Evolutionary conservation across 2,797 vertebrate genomes (phyloP), one percentile per base, ranked within the genome.

Genomic region (Argya squamiceps): DNA sequence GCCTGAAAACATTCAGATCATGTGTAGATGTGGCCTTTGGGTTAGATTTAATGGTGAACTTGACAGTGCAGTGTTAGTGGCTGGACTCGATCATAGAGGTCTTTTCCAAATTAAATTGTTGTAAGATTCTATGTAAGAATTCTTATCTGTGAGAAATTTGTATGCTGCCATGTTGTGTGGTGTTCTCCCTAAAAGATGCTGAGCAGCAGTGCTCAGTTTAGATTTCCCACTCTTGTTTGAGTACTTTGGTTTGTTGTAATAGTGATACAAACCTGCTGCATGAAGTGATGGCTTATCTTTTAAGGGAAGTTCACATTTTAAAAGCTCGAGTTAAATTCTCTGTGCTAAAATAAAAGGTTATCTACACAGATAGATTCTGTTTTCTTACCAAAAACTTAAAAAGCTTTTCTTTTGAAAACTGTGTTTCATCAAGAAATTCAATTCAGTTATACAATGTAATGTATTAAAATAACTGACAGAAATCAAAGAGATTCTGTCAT

Each of bases 321-420:
- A 77, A 76, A 59, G 10, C 9, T 44, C 4, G 2, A 55, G 34
- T 74, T 77, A 60, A 92, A 67, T 82, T 73, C 37, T 78, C 58
- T 73, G 36, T 89, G 62, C 41, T 39, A 80, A 56, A 85, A 55
- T 49, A 58, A 71, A 71, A 81, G 58, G 39, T 55, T 63, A 21
- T 68, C 55, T 78, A 18, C 6, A 1, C 49, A 27, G 22, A 44
- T 13, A 26, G 30, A 84, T 88, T 85, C 36, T 93, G 0, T 91
- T 93, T 91, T 90, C 60, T 81, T 87, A 64, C 15, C 29, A 36
- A 89, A 93, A 76, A 15, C 23, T 78, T 91, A 26, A 2, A 58
- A 78, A 91, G 44, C n/a, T 84, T 95, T 89, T 87, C 17, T 80
- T 69, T 89, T 68, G 50, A 82, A 95, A 96, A 92, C n/a, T 49